phyloP scores from a whole-genome alignment of 2,113 vertebrate genomes.

The Nibea coibor region DNA sequence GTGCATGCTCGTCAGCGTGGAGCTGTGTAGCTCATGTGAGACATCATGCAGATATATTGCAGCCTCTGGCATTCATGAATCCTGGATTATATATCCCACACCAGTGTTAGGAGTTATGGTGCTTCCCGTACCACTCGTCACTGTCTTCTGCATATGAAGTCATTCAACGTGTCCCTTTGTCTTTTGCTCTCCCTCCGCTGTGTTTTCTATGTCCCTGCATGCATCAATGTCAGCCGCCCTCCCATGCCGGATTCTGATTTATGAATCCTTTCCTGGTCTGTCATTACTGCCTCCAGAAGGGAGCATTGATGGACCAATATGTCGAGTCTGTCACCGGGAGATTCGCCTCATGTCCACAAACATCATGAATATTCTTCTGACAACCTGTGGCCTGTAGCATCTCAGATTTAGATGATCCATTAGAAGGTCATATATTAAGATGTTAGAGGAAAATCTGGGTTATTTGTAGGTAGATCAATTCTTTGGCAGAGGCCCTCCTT shows the following conservation, averaged over 20 bases:
- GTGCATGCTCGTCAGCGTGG: constrained; percentile 1
- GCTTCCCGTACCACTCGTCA: constrained; percentile 29
- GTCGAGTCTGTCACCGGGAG: constrained; percentile 61
- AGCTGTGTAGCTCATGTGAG: not conserved
- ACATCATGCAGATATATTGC: constrained; percentile 31
- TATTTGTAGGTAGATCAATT: constrained; percentile 20
- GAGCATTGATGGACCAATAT: constrained; percentile 71
- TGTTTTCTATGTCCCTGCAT: constrained; percentile 59
- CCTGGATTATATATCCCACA: not conserved
- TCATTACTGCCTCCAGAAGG: constrained; percentile 71
- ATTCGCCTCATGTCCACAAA: constrained; percentile 61
- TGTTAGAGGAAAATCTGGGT: constrained; percentile 27
- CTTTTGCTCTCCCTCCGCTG: constrained; percentile 57
- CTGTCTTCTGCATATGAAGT: constrained; percentile 49
- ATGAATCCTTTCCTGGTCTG: constrained; percentile 71
- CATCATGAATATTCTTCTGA: constrained; percentile 70
- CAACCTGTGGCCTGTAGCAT: constrained; percentile 55
- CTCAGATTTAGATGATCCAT: constrained; percentile 38
- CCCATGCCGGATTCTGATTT: constrained; percentile 71
- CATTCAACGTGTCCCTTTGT: constrained; percentile 55
- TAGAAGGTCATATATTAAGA: constrained; percentile 38
- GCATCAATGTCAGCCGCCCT: constrained; percentile 68
- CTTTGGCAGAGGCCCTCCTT: not conserved
- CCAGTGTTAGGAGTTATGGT: constrained; percentile 30
- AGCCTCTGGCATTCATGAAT: constrained; percentile 18